A percentile compares a stretch with the other conserved stretches of the same genome.
Evolutionary conservation across 2,113 vertebrate genomes (phyloP).

Genomic region (Brachyhypopomus gauderio): DNA sequence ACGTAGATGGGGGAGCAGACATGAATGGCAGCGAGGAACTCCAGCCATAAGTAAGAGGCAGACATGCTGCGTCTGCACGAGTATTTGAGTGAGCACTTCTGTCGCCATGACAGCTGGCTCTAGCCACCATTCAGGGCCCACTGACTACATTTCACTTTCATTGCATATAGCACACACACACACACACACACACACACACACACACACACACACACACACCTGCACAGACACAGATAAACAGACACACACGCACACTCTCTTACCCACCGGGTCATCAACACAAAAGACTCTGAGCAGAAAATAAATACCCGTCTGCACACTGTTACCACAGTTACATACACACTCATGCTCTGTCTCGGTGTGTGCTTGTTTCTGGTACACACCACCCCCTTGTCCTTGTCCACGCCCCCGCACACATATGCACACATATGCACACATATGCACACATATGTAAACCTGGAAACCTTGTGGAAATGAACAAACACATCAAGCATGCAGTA

Average conservation of each 20-base stretch:
- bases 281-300: no score
- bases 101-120: background rate
- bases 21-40: no score
- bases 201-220: conserved; percentile 34
- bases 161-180: conserved; percentile 17
- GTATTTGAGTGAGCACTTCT: conserved; percentile 5
- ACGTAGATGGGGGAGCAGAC: no score
- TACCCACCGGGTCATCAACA: background rate
- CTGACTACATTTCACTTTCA: conserved; percentile 8
- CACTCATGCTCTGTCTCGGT: no score
- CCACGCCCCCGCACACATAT: no score
- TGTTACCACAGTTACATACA: no score
- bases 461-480: conserved; percentile 12
- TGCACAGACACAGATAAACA: conserved; percentile 23
- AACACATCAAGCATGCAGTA: conserved; percentile 21
- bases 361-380: no score
- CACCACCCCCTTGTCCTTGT: background rate
- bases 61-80: background rate
- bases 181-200: conserved; percentile 6
- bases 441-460: background rate
- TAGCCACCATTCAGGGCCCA: conserved; percentile 9
- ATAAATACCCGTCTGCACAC: background rate
- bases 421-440: background rate
- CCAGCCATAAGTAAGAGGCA: no score
- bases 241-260: background rate